Evolutionary conservation across 2,113 vertebrate genomes (phyloP), one percentile per base, ranked within the genome.

Genomic region (Colaptes auratus): DNA sequence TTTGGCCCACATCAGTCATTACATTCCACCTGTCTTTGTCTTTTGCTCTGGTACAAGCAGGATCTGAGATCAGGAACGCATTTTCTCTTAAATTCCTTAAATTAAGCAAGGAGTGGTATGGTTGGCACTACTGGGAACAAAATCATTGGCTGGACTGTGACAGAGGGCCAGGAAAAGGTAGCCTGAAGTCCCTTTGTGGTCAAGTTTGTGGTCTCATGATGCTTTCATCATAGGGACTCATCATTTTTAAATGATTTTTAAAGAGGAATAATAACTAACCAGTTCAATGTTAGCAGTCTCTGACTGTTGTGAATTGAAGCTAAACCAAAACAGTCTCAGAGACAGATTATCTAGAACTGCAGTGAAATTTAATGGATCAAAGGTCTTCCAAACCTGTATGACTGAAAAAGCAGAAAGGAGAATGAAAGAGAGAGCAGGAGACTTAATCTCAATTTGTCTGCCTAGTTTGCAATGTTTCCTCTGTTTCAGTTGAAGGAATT

Each of bases 311-410:
- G 44, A 92, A 55, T 24, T 88, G 42, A 60, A 93, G 65, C 6
- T 31, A 94, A 88, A 70, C 7, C 56, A 66, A 70, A 86, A 36
- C 2, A 13, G 7, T 83, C 88, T 77, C 72, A 77, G 15, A 15
- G 36, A 67, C 46, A 78, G 73, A 71, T 30, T 61, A 93, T 36
- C 65, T 89, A 60, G 48, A 93, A 36, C 15, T 48, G 46, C 81
- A 89, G 33, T 33, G 78, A 86, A 86, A 89, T 88, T 90, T 71
- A 88, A 35, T 86, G 28, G 7, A 77, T 93, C 89, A 66, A 7
- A 21, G 30, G 7, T 61, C 56, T 77, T 81, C n/a, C n/a, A n/a
- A n/a, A n/a, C n/a, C n/a, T n/a, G n/a, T n/a, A n/a, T n/a, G n/a
- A n/a, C n/a, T n/a, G n/a, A n/a, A n/a, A n/a, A n/a, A n/a, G n/a